Conservation (phyloP, 1,140 invertebrate species). For the Scaptomyza graminum region DNA sequence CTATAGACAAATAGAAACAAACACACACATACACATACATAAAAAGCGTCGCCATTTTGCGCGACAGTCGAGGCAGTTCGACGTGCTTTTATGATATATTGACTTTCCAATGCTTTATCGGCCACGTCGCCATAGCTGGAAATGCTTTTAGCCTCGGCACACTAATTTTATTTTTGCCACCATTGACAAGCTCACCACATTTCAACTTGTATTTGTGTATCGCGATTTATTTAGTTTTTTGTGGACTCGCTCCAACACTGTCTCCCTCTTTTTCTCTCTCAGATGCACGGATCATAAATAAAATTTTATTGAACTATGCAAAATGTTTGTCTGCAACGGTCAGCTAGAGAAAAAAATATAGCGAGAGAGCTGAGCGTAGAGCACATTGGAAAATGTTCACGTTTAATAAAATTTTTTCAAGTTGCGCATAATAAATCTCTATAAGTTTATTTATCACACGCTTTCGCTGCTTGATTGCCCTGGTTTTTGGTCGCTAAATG, state of each 20-base stretch:
- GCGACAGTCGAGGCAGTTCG: constrained; percentile 53
- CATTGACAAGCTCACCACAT: constrained; percentile 40
- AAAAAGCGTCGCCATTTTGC: constrained; percentile 45
- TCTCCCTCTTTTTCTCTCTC: background rate
- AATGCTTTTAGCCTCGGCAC: constrained; percentile 69
- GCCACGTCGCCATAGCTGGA: constrained; percentile 44
- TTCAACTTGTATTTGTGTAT: constrained; percentile 43
- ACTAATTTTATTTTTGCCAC: constrained; percentile 75
- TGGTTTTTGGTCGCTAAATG: constrained; percentile 38
- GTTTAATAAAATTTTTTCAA: constrained; percentile 49
- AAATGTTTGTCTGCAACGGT: constrained; percentile 22
- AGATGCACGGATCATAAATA: constrained; percentile 44
- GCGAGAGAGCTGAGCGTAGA: background rate
- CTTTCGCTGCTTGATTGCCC: constrained; percentile 24
- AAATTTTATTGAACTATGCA: constrained; percentile 49
- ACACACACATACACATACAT: constrained; percentile 24
- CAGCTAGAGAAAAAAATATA: background rate
- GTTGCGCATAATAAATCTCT: constrained; percentile 48
- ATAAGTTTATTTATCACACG: constrained; percentile 56
- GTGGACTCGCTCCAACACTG: background rate
- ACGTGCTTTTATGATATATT: constrained; percentile 81
- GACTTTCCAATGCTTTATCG: constrained; percentile 70
- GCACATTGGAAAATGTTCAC: constrained; percentile 13
- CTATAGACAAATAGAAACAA: constrained; percentile 36
- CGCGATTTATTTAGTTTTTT: constrained; percentile 12